Base-by-base conservation (phyloP, 2,797 vertebrate genomes). In the Scyliorhinus canicula region DNA sequence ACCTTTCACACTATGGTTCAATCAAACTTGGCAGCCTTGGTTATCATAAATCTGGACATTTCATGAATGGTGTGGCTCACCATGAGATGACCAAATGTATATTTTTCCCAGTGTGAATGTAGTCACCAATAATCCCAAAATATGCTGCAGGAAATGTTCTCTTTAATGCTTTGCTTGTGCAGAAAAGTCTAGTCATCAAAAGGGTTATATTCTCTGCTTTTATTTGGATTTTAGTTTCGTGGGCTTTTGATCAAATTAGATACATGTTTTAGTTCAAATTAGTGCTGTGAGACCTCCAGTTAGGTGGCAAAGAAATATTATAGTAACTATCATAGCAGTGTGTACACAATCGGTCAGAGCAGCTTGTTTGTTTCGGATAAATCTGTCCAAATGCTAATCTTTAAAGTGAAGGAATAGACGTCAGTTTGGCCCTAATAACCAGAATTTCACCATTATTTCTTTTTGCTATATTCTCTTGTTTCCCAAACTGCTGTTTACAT, bases 31-130 rank as follows among this genome's bases (percentile, higher is more conserved):
- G 65, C 24, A 26, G 24, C 5, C 7, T 60, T 60, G 57, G 3
- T 19, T 21, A 57, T 21, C 88, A 40, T 65, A 9, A 8, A 26
- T 21, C 60, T 44, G n/a, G 44, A 26, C n/a, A 65, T 28, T 40
- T 65, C 28, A 91, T 57, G 85, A 14, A 21, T 65, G 60, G 21
- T 91, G 57, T 91, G 60, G 88, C n/a, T 91, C 60, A 91, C 6
- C 60, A 44, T 50, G 21, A 3, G n/a, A 91, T 91, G n/a, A 91
- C 63, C n/a, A 63, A 91, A 65, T 40, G 60, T 47, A 11, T 91
- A 91, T 44, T 91, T n/a, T 91, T 90, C 86, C 86, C 86, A 90
- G 55, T n/a, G 35, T 55, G 57, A 40, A 60, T 90, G 57, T 90
- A 16, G 57, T 90, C 55, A 63, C 35, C 55, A 63, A 21, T 90